These are phyloP conservation scores for Oligia fasciuncula DNA, from an alignment of 2,888 invertebrate genomes.

Conservation along the genomic window DNA sequence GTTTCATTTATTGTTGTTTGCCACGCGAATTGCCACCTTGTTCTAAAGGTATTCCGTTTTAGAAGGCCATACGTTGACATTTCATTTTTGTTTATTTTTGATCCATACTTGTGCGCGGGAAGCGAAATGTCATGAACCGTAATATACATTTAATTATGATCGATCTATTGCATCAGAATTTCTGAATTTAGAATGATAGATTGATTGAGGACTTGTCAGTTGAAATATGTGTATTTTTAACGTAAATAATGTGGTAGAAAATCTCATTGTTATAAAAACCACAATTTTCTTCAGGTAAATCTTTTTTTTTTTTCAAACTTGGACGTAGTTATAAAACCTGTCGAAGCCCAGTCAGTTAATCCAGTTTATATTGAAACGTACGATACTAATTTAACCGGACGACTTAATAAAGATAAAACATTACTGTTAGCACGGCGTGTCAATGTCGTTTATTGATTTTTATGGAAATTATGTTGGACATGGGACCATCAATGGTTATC, in stretches of 20 bases:
- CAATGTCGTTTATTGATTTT: constrained; percentile 44
- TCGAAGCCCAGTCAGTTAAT: not conserved
- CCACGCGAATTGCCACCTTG: constrained; percentile 72
- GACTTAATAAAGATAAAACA: constrained; percentile 26
- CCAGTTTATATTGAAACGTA: constrained; percentile 8
- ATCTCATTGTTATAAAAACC: not conserved
- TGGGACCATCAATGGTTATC: not conserved
- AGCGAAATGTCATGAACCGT: constrained; percentile 45
- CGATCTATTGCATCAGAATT: constrained; percentile 28
- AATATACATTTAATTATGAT: constrained; percentile 42
- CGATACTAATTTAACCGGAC: constrained; percentile 6
- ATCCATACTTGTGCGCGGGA: constrained; percentile 38
- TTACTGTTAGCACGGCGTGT: constrained; percentile 1
- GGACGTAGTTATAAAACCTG: not conserved
- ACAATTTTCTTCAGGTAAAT: not conserved
- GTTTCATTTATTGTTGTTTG: constrained; percentile 62
- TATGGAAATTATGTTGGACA: constrained; percentile 17
- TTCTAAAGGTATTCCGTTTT: constrained; percentile 44
- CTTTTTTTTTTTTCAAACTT: not conserved
- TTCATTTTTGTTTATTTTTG: constrained; percentile 42
- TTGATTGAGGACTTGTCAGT: constrained; percentile 3
- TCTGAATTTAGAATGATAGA: constrained; percentile 25
- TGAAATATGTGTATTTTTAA: not conserved
- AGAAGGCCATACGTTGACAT: constrained; percentile 37
- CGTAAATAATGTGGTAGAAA: not conserved